A percentile compares a stretch with the other conserved stretches of the same genome.
phyloP scores from a whole-genome alignment of 2,113 vertebrate species.

The Zosterops hypoxanthus region DNA sequence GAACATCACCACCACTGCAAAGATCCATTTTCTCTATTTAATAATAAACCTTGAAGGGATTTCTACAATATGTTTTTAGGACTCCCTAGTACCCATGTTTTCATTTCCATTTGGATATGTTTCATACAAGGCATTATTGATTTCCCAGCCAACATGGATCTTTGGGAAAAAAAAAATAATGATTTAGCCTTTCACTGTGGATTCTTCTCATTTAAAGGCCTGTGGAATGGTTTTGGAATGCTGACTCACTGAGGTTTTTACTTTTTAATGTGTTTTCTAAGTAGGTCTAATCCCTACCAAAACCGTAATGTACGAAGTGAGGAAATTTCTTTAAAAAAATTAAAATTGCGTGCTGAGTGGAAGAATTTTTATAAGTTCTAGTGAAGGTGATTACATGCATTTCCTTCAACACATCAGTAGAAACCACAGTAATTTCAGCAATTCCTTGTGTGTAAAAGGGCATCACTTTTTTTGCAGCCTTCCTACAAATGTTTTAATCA shows the following conservation, averaged over 20 bases:
- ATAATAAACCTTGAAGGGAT: neutral
- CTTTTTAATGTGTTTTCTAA: neutral
- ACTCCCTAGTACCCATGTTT: neutral
- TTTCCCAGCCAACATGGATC: neutral
- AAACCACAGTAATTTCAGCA: neutral
- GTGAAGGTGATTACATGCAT: neutral
- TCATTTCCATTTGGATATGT: constrained; percentile 13
- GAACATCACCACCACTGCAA: neutral
- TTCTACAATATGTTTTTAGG: neutral
- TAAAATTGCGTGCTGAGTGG: neutral
- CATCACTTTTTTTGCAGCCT: neutral
- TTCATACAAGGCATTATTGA: neutral
- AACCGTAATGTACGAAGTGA: neutral
- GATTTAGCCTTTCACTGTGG: neutral
- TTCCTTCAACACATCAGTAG: neutral
- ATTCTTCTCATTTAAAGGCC: neutral
- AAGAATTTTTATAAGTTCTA: neutral
- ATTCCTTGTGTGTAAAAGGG: neutral
- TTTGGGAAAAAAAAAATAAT: neutral
- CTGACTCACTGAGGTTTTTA: neutral
- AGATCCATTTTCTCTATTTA: neutral
- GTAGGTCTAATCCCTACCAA: neutral
- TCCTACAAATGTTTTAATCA: neutral
- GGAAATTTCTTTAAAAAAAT: neutral
- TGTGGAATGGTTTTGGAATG: neutral